These are phyloP conservation scores for Pseudochirops cupreus DNA, from an alignment of 2,797 vertebrate genomes.

Conservation along the genomic window DNA sequence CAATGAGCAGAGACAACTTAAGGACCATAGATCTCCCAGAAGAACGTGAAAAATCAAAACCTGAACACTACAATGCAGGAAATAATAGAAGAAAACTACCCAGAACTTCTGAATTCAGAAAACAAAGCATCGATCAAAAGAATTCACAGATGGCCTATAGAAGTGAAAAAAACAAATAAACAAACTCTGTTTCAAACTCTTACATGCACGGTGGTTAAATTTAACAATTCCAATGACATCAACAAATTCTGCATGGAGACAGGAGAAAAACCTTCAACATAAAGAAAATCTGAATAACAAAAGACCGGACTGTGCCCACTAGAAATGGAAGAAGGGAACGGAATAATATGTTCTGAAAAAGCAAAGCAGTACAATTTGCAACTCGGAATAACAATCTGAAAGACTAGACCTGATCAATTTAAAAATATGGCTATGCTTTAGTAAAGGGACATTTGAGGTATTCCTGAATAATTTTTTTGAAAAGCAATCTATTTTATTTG, in stretches of 20 bases:
- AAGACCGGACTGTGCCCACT: not conserved
- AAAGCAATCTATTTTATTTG: not conserved
- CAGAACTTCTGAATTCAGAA: constrained; percentile 1
- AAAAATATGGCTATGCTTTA: not conserved
- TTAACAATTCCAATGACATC: not conserved
- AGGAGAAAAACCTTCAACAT: not conserved
- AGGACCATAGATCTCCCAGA: not conserved
- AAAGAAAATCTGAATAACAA: not conserved
- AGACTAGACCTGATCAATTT: not conserved
- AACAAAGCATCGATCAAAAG: not conserved
- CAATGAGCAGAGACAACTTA: not conserved
- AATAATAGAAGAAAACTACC: not conserved
- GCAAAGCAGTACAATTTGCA: not conserved
- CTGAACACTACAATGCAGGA: not conserved
- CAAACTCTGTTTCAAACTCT: not conserved
- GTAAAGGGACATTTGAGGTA: not conserved
- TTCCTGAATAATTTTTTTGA: not conserved
- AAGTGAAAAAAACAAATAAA: not conserved
- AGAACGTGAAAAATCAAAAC: not conserved
- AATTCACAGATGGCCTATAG: not conserved
- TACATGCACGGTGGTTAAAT: not conserved
- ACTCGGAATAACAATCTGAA: not conserved
- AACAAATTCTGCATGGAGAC: not conserved
- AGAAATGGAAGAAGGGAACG: not conserved
- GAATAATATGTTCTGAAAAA: not conserved